phyloP scores from a whole-genome alignment of 2,113 vertebrate genomes.

The Vulpes lagopus region DNA sequence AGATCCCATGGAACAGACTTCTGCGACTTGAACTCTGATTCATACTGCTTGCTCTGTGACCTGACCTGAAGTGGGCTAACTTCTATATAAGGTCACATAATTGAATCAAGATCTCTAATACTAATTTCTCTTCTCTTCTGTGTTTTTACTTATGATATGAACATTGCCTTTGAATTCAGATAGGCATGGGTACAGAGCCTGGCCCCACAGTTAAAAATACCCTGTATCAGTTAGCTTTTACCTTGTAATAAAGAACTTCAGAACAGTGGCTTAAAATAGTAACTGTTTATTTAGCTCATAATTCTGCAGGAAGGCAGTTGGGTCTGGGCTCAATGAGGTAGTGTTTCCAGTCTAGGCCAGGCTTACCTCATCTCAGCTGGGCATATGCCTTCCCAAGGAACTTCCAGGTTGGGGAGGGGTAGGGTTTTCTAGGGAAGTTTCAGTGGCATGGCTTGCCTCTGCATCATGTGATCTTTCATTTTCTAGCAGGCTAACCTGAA shows the following conservation, averaged over 20 bases:
- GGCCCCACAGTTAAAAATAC: not conserved
- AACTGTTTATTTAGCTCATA: not conserved
- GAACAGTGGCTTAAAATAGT: not conserved
- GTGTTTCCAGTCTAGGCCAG: not conserved
- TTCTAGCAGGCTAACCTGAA: not conserved
- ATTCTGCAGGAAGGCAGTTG: not conserved
- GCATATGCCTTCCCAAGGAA: not conserved
- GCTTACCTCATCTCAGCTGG: not conserved
- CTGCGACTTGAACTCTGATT: conserved; percentile 14
- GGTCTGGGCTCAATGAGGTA: not conserved
- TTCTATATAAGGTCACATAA: conserved; percentile 2
- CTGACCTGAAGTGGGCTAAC: not conserved
- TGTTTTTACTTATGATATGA: not conserved
- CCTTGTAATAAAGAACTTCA: not conserved
- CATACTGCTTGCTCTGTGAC: conserved; percentile 38
- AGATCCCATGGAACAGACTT: conserved; percentile 5
- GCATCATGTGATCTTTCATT: not conserved
- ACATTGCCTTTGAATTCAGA: not conserved
- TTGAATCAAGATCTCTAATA: conserved; percentile 2
- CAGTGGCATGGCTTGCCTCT: not conserved
- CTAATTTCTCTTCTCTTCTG: not conserved
- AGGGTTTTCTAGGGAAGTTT: not conserved
- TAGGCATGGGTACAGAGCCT: not conserved
- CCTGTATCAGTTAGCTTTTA: not conserved
- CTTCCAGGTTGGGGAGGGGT: not conserved